Percentiles rank a stretch among this genome's conserved stretches.
phyloP scores from a whole-genome alignment of 1,140 invertebrate species.

The Scaptomyza hsui region DNA sequence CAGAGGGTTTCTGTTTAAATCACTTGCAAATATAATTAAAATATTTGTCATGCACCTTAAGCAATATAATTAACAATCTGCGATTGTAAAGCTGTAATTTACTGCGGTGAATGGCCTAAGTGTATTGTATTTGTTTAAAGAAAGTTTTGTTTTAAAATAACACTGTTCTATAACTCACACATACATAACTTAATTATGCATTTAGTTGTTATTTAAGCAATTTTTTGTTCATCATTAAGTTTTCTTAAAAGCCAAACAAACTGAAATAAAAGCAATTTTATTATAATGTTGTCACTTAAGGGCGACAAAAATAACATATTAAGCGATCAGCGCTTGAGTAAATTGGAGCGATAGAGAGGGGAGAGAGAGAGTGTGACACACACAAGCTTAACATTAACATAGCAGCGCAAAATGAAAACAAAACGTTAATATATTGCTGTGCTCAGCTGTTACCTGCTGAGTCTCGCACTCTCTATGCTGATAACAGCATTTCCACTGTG shows the following conservation, averaged over 20 bases:
- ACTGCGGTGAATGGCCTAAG: constrained; percentile 28
- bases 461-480: background rate
- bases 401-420: background rate
- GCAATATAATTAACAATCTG: constrained; percentile 55
- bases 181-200: background rate
- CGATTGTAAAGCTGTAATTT: constrained; percentile 16
- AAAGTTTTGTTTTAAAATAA: too few species aligned
- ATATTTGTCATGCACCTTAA: constrained; percentile 60
- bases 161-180: background rate
- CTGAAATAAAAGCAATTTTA: constrained; percentile 18
- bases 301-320: constrained; percentile 14
- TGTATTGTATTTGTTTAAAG: background rate
- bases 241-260: constrained; percentile 1
- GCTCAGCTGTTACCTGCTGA: constrained; percentile 13
- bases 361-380: background rate
- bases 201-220: background rate
- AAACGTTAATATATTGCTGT: too few species aligned
- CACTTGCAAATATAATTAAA: constrained; percentile 64
- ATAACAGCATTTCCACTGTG: constrained; percentile 1
- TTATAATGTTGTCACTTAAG: constrained; percentile 18
- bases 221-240: background rate
- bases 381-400: constrained; percentile 1
- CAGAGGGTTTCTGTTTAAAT: constrained; percentile 28
- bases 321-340: background rate
- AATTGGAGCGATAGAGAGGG: background rate